Base-by-base conservation (phyloP, 2,113 vertebrate genomes). In the Merops nubicus region DNA sequence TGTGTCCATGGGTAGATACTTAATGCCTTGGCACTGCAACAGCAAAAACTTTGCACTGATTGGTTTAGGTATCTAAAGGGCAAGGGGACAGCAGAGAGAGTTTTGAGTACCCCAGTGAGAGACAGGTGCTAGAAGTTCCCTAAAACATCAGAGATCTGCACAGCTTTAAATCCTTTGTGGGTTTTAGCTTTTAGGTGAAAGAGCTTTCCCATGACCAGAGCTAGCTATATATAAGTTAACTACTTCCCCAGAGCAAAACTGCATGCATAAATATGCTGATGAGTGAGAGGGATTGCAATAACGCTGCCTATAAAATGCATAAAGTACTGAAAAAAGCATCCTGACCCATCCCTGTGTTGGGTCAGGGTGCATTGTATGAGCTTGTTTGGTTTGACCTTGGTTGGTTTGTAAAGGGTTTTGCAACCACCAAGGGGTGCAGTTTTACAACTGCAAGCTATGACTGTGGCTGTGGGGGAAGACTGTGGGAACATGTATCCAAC, bases 1-100 rank as follows among this genome's bases (percentile, higher is more conserved):
- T n/a, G 64, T 62, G 26, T 38, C 74, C 40, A 33, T 1, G 3
- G 36, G 50, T 2, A 42, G 53, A 34, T 3, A 33, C 0, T 14
- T 28, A 23, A 40, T 48, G n/a, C 31, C 75, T 40, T n/a, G 38
- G 28, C 67, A 68, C 43, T 4, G 4, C 45, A 72, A 48, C 17
- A 70, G 62, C 50, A 93, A 68, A 84, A 77, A 14, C 8, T 88
- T 67, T 57, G 23, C 19, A 18, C 11, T 33, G 17, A 26, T 38
- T 60, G 10, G 25, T 75, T 85, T 43, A 72, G 47, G 36, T 15
- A 76, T 40, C 48, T 72, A 5, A 26, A 68, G 8, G 40, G 34
- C 53, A 88, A 88, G 29, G 31, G 82, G 57, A 45, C 22, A 68
- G 29, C 34, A 67, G 43, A 65, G 48, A 62, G 5, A 38, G 43